phyloP scores from a whole-genome alignment of 2,888 invertebrate genomes.

The Macrosiphum euphorbiae region DNA sequence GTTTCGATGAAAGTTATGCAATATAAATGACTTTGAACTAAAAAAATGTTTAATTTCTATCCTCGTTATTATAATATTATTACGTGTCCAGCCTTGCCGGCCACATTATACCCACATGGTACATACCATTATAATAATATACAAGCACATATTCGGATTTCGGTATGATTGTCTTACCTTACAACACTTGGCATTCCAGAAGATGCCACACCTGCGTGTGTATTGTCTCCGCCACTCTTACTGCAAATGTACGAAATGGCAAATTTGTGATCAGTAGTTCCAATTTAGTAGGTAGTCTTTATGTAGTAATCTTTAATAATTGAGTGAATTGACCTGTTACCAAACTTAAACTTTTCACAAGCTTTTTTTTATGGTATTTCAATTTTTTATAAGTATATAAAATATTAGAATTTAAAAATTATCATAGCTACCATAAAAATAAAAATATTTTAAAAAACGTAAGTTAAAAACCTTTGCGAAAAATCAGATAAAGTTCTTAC shows the following conservation, averaged over 20 bases:
- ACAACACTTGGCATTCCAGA: neutral
- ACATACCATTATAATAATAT: neutral
- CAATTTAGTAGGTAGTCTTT: neutral
- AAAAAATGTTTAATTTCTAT: neutral
- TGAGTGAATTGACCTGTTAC: no score
- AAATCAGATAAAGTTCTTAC: neutral
- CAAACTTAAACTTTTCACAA: no score
- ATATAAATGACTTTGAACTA: neutral
- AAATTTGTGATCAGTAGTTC: neutral
- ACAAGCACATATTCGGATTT: neutral
- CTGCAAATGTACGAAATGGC: neutral
- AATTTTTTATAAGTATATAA: no score
- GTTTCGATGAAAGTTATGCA: neutral
- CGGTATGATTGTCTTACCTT: neutral
- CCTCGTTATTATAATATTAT: neutral
- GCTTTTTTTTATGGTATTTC: no score
- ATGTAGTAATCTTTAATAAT: neutral
- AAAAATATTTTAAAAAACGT: neutral
- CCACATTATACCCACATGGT: neutral
- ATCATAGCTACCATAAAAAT: neutral
- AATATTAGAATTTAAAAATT: no score
- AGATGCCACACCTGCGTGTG: neutral
- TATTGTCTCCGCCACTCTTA: neutral
- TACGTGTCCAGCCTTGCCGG: neutral
- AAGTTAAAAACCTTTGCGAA: neutral